A percentile compares a stretch with the other conserved stretches of the same genome.
Conservation (phyloP, 2,113 vertebrate genomes). For the Gymnarchus niloticus region DNA sequence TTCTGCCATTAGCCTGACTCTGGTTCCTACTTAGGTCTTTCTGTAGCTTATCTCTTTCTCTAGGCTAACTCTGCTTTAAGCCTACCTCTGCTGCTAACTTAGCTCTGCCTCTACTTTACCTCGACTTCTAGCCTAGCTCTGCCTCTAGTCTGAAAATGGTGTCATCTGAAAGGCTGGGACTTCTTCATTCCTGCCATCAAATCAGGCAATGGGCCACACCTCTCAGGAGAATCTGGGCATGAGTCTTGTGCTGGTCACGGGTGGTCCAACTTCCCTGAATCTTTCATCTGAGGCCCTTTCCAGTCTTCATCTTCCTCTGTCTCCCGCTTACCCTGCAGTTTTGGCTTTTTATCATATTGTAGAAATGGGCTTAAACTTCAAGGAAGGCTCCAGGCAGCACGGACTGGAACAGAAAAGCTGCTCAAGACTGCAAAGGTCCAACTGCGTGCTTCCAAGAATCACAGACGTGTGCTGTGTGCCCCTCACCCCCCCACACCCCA, state of each 20-base stretch:
- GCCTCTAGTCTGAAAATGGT: background rate
- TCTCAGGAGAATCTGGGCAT: background rate
- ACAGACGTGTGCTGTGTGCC: background rate
- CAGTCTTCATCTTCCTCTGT: background rate
- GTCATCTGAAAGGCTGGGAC: background rate
- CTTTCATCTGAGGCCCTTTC: background rate
- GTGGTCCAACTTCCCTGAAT: background rate
- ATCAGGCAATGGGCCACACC: background rate
- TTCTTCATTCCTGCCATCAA: background rate
- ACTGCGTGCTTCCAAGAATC: background rate
- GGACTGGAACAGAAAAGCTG: background rate
- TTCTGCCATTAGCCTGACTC: no score
- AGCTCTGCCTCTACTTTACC: no score
- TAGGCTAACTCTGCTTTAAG: no score
- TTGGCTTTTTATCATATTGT: background rate
- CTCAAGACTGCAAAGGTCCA: background rate
- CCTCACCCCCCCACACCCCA: background rate
- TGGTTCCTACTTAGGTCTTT: no score
- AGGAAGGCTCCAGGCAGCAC: background rate
- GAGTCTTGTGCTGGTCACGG: background rate
- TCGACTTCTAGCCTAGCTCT: no score
- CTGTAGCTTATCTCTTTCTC: no score
- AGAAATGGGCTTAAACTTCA: background rate
- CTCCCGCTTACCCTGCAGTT: background rate
- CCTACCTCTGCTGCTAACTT: no score